phyloP scores from a whole-genome alignment of 1,140 invertebrate genomes.

The Neocloeon triangulifer region DNA sequence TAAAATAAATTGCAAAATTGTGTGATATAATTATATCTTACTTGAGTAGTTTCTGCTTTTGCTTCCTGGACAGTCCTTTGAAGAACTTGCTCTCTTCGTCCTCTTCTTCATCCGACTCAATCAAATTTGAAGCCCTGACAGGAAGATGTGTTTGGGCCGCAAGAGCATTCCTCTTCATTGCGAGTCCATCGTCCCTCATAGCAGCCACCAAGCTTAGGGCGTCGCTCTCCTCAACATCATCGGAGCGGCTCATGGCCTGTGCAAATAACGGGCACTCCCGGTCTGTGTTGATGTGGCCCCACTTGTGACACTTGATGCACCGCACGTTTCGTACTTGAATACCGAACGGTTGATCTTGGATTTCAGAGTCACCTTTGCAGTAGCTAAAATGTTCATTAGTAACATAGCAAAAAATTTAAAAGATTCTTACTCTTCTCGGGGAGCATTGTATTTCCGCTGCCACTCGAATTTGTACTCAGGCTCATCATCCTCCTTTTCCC shows the following conservation, averaged over 20 bases:
- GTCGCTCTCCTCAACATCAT: constrained; percentile 26
- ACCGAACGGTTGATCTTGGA: constrained; percentile 95
- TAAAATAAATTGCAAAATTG: too few relatives aligned
- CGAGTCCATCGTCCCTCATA: constrained; percentile 79
- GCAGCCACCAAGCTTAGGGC: constrained; percentile 59
- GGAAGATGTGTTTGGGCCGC: constrained; percentile 28
- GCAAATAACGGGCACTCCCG: constrained; percentile 9
- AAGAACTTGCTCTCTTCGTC: constrained; percentile 49
- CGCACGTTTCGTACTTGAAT: constrained; percentile 93
- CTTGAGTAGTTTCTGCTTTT: constrained; percentile 77
- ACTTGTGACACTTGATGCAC: constrained; percentile 97
- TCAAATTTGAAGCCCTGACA: constrained; percentile 17
- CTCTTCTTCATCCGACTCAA: constrained; percentile 30
- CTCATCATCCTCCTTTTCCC: constrained; percentile 79
- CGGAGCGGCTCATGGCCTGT: constrained; percentile 26
- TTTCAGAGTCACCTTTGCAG: constrained; percentile 86
- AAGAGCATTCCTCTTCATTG: constrained; percentile 54
- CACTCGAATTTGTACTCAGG: constrained; percentile 98
- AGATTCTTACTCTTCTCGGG: constrained; percentile 51
- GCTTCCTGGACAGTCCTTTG: constrained; percentile 60
- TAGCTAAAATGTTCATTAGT: constrained; percentile 31
- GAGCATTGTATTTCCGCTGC: constrained; percentile 97
- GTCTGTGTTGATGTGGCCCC: constrained; percentile 99
- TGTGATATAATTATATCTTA: too few relatives aligned
- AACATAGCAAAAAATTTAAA: constrained; percentile 6